Percentiles rank a stretch among this genome's conserved stretches.
phyloP scores from a whole-genome alignment of 1,140 invertebrate species.

The Bombus superbus region DNA sequence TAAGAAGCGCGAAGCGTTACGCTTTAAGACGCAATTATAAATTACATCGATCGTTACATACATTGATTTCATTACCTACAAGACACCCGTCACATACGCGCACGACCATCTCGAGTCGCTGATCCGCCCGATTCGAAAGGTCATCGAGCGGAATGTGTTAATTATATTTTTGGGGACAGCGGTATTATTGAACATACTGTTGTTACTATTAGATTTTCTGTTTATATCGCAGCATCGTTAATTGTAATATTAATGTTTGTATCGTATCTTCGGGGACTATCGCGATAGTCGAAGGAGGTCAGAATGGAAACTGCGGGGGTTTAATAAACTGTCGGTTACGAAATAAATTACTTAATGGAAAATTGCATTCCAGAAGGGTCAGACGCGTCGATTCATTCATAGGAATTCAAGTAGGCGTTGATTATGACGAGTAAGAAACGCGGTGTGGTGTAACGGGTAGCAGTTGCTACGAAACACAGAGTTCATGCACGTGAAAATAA shows the following conservation, averaged over 20 bases:
- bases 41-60: too few relatives aligned
- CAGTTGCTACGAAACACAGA: background rate
- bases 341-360: background rate
- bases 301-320: background rate
- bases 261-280: background rate
- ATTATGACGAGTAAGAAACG: constrained; percentile 6
- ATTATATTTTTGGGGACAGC: too few relatives aligned
- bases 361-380: constrained; percentile 25
- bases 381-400: constrained; percentile 4
- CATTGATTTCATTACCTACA: too few relatives aligned
- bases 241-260: background rate
- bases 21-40: too few relatives aligned
- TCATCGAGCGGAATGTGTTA: too few relatives aligned
- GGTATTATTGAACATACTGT: too few relatives aligned
- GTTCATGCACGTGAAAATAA: background rate
- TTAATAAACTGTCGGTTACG: background rate
- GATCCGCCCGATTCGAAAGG: too few relatives aligned
- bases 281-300: background rate
- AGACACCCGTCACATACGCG: too few relatives aligned
- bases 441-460: background rate
- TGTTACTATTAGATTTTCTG: too few relatives aligned
- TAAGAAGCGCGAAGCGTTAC: too few relatives aligned
- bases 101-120: too few relatives aligned
- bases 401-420: constrained; percentile 19
- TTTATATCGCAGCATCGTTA: too few relatives aligned